A percentile compares a stretch with the other conserved stretches of the same genome.
Evolutionary conservation across 2,797 vertebrate genomes (phyloP).

Genomic region (Euthynnus affinis): DNA sequence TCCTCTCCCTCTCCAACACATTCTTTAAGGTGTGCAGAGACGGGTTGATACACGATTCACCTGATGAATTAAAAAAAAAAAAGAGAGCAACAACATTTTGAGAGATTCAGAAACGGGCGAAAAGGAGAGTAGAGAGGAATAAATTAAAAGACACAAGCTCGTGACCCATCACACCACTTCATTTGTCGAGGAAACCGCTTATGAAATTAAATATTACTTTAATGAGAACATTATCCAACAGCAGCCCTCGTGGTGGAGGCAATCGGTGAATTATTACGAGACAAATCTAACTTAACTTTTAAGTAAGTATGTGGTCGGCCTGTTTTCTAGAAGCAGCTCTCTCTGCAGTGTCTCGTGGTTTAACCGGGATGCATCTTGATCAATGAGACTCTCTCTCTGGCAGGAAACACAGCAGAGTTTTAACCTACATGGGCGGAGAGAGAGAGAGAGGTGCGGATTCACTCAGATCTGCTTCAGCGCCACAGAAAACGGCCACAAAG

Average conservation of each 20-base stretch:
- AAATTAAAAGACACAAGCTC: too few relatives aligned
- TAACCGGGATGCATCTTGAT: slow-evolving; percentile 38
- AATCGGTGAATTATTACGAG: background rate
- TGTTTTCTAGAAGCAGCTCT: slow-evolving; percentile 14
- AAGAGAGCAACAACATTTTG: background rate
- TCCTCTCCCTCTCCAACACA: slow-evolving; percentile 30
- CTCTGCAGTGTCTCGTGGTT: background rate
- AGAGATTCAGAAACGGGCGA: background rate
- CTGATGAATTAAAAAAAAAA: background rate
- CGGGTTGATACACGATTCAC: slow-evolving; percentile 61
- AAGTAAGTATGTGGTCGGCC: background rate
- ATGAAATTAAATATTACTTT: background rate
- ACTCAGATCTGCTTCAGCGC: background rate
- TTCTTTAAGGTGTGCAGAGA: slow-evolving; percentile 63
- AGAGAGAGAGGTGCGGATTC: slow-evolving; percentile 17
- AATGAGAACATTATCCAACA: background rate
- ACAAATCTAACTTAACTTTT: too few relatives aligned
- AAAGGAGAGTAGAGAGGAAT: too few relatives aligned
- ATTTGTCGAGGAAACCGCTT: background rate
- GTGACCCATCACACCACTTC: background rate
- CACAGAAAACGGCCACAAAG: background rate
- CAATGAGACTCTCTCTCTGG: slow-evolving; percentile 32
- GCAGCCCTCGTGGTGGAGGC: background rate
- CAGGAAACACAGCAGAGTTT: slow-evolving; percentile 10
- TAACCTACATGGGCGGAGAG: slow-evolving; percentile 19